Percentiles rank a stretch among this genome's conserved stretches.
Evolutionary conservation across 2,888 invertebrate genomes (phyloP).

Genomic region (Mechanitis messenoides): DNA sequence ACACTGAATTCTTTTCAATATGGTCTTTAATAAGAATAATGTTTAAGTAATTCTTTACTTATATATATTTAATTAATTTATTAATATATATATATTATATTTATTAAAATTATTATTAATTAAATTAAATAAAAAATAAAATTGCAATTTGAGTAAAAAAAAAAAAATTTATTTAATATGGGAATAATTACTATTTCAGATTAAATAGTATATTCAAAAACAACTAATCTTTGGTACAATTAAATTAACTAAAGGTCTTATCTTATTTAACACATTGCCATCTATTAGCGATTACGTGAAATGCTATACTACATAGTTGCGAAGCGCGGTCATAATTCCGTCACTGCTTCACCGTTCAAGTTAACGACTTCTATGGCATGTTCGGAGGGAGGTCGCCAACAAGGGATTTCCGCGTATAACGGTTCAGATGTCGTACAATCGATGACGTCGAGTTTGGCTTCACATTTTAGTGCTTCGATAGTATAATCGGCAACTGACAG

Average conservation of each 20-base stretch:
- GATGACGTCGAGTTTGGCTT: conserved; percentile 61
- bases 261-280: conserved; percentile 40
- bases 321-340: conserved; percentile 62
- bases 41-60: no score
- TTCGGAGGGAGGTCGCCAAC: conserved; percentile 69
- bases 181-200: not conserved
- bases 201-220: not conserved
- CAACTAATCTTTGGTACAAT: conserved; percentile 16
- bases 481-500: conserved; percentile 57
- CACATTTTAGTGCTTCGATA: conserved; percentile 66
- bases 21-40: no score
- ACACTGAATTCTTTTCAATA: no score
- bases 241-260: conserved; percentile 6
- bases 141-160: not conserved
- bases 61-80: no score
- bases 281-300: conserved; percentile 36
- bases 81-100: no score
- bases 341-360: conserved; percentile 68
- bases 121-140: not conserved
- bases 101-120: no score
- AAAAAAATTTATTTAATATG: not conserved
- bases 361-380: conserved; percentile 65
- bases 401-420: conserved; percentile 82
- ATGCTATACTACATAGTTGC: not conserved
- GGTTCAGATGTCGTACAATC: conserved; percentile 73